phyloP scores from a whole-genome alignment of 2,888 invertebrate genomes.

The Drosophila parthenogenetica region DNA sequence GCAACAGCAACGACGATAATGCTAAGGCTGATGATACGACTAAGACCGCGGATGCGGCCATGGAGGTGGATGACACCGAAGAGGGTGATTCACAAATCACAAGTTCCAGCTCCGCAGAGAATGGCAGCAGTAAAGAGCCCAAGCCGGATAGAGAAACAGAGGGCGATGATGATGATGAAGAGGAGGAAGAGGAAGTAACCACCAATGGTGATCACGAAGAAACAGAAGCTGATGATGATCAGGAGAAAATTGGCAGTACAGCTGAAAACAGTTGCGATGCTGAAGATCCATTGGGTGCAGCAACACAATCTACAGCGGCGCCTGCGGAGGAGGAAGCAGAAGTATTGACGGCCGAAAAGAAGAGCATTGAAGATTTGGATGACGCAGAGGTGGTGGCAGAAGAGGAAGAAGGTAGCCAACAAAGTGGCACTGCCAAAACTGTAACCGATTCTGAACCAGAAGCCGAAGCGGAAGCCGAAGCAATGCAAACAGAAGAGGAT shows the following conservation, averaged over 20 bases:
- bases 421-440: slow-evolving; percentile 61
- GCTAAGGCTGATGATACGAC: slow-evolving; percentile 51
- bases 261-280: slow-evolving; percentile 73
- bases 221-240: slow-evolving; percentile 67
- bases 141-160: slow-evolving; percentile 63
- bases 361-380: slow-evolving; percentile 38
- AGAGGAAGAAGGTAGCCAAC: slow-evolving; percentile 56
- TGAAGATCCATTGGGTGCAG: slow-evolving; percentile 74
- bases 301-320: slow-evolving; percentile 17
- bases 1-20: slow-evolving; percentile 61
- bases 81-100: slow-evolving; percentile 82
- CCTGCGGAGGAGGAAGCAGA: slow-evolving; percentile 10
- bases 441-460: slow-evolving; percentile 50
- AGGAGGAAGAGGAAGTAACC: slow-evolving; percentile 67
- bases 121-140: slow-evolving; percentile 59
- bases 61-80: slow-evolving; percentile 71
- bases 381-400: slow-evolving; percentile 26
- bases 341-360: slow-evolving; percentile 33
- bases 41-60: slow-evolving; percentile 47
- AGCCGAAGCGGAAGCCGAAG: slow-evolving; percentile 34
- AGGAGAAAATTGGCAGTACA: slow-evolving; percentile 73
- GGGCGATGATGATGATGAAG: slow-evolving; percentile 68
- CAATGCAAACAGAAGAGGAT: slow-evolving; percentile 46
- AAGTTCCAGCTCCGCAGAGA: slow-evolving; percentile 81
- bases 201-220: slow-evolving; percentile 73